A percentile compares a stretch with the other conserved stretches of the same genome.
Conservation (phyloP, 2,797 vertebrate species). For the Chelonia mydas region DNA sequence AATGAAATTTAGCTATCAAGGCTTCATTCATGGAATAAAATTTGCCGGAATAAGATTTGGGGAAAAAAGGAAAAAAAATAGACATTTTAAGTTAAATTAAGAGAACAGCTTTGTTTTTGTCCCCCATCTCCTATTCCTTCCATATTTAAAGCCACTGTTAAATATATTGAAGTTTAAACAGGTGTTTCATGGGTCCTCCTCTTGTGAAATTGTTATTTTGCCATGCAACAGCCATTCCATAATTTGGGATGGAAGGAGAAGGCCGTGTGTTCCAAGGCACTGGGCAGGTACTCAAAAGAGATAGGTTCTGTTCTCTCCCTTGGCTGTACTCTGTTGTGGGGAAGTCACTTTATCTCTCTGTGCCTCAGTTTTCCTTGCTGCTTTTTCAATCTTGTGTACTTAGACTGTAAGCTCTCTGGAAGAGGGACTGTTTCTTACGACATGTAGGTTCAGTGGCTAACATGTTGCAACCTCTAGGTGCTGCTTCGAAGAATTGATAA, state of each 20-base stretch:
- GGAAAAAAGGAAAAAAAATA: not conserved
- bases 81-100: not conserved
- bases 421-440: not conserved
- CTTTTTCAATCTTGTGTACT: fast-evolving
- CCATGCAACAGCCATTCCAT: fast-evolving
- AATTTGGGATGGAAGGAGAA: not conserved
- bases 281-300: not conserved
- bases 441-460: fast-evolving
- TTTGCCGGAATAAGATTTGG: not conserved
- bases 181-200: not conserved
- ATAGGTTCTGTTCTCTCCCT: not conserved
- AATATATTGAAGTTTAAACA: not conserved
- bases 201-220: not conserved
- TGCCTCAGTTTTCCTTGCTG: not conserved
- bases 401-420: not conserved
- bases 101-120: not conserved
- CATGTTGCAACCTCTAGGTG: not conserved
- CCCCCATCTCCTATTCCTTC: not conserved
- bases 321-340: not conserved
- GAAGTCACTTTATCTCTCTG: not conserved
- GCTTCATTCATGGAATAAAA: not conserved
- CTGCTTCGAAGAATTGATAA: not conserved
- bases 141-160: not conserved
- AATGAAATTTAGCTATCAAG: fast-evolving
- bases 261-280: not conserved